phyloP scores from a whole-genome alignment of 2,113 vertebrate genomes.

The Sialia sialis region DNA sequence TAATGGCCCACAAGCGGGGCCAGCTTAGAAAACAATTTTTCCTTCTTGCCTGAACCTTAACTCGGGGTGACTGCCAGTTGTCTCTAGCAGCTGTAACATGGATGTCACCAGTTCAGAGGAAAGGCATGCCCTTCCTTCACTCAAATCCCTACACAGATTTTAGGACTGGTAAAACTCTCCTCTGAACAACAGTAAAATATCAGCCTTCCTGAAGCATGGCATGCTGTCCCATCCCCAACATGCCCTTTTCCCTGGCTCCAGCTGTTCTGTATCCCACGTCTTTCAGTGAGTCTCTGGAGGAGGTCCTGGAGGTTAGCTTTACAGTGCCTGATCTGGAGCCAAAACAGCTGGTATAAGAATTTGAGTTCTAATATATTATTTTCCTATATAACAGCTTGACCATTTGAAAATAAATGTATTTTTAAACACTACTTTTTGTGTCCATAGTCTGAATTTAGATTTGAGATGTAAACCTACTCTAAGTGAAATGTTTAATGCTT shows the following conservation, averaged over 20 bases:
- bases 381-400: background rate
- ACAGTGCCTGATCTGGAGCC: background rate
- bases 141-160: background rate
- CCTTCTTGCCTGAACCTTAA: slow-evolving; percentile 4
- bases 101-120: background rate
- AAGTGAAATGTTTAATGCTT: background rate
- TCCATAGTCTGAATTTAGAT: background rate
- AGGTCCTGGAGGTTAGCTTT: background rate
- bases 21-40: slow-evolving; percentile 3
- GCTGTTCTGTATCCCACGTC: background rate
- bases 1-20: background rate
- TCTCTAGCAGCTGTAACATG: background rate
- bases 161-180: background rate
- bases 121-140: background rate
- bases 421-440: background rate
- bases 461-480: background rate
- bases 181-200: background rate
- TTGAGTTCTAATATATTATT: background rate
- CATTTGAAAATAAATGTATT: background rate
- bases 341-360: background rate
- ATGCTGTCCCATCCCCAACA: background rate
- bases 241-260: background rate
- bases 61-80: background rate
- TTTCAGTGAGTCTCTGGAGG: background rate
- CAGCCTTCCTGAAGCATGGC: background rate